These are phyloP conservation scores for Eulimnadia texana DNA, from an alignment of 1,140 invertebrate species.

Conservation along the genomic window DNA sequence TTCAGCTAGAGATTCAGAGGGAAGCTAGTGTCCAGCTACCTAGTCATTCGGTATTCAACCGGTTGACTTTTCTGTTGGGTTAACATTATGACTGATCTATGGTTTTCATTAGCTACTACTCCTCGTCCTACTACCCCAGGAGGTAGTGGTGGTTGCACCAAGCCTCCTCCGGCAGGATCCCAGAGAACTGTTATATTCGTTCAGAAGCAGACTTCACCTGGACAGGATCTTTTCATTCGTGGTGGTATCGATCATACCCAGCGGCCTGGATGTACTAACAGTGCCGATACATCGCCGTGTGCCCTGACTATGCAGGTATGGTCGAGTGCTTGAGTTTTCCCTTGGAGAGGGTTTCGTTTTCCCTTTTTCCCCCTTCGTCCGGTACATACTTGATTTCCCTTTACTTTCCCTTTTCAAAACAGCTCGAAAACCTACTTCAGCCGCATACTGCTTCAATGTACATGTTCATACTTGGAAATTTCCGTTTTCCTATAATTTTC, in stretches of 20 bases:
- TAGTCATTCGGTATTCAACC: too few relatives aligned
- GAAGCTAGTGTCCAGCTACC: too few relatives aligned
- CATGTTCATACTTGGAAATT: too few relatives aligned
- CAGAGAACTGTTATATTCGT: conserved; percentile 30
- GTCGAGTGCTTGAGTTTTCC: too few relatives aligned
- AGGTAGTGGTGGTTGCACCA: conserved; percentile 16
- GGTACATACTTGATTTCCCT: too few relatives aligned
- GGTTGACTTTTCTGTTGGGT: too few relatives aligned
- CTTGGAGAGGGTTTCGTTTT: too few relatives aligned
- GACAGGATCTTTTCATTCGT: conserved; percentile 35
- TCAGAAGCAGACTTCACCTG: conserved; percentile 27
- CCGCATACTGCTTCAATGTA: too few relatives aligned
- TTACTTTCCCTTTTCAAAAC: neutral
- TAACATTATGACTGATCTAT: neutral
- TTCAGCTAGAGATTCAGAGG: too few relatives aligned
- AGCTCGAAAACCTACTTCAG: neutral
- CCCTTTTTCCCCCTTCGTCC: too few relatives aligned
- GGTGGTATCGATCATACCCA: conserved; percentile 29
- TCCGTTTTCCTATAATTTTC: too few relatives aligned
- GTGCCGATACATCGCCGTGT: conserved; percentile 24
- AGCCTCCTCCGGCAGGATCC: conserved; percentile 20
- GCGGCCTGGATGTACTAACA: conserved; percentile 19
- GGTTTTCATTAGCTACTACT: neutral
- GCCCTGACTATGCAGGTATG: conserved; percentile 29
- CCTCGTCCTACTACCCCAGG: neutral